Percentiles rank a stretch among this genome's conserved stretches.
These are phyloP conservation scores for Ormyrus nitidulus DNA, from an alignment of 2,888 invertebrate genomes.

Conservation along the genomic window DNA sequence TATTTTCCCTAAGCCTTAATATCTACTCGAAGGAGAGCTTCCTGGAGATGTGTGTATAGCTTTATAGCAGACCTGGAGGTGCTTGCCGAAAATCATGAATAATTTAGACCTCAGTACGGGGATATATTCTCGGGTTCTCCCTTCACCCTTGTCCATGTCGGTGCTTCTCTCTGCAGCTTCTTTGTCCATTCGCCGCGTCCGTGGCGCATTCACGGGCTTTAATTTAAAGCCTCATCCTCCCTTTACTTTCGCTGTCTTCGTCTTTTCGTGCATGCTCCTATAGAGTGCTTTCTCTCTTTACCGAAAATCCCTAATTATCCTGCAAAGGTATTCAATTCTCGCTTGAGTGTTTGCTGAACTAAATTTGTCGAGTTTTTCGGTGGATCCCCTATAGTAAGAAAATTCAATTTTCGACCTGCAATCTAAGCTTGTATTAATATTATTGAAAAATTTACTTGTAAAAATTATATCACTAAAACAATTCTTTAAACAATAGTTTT, in stretches of 20 bases:
- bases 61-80: constrained; percentile 45
- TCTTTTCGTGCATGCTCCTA: neutral
- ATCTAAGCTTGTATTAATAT: too few species aligned
- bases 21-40: constrained; percentile 60
- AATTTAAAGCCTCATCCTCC: constrained; percentile 58
- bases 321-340: constrained; percentile 57
- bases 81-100: constrained; percentile 58
- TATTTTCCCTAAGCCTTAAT: constrained; percentile 65
- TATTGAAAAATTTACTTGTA: too few species aligned
- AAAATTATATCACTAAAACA: too few species aligned
- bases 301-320: constrained; percentile 58
- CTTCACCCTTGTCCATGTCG: constrained; percentile 25
- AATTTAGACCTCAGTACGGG: constrained; percentile 48
- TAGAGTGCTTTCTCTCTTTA: neutral
- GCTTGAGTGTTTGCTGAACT: constrained; percentile 21
- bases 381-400: too few species aligned
- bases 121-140: constrained; percentile 40
- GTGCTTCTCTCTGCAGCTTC: constrained; percentile 22
- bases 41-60: constrained; percentile 51
- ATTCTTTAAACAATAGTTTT: too few species aligned
- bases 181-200: constrained; percentile 35
- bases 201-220: constrained; percentile 57
- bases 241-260: neutral
- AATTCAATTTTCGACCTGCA: too few species aligned
- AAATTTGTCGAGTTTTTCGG: too few species aligned